Evolutionary conservation across 2,113 vertebrate species (phyloP), one percentile per base, ranked within the genome.

Genomic region (Paramisgurnus dabryanus): DNA sequence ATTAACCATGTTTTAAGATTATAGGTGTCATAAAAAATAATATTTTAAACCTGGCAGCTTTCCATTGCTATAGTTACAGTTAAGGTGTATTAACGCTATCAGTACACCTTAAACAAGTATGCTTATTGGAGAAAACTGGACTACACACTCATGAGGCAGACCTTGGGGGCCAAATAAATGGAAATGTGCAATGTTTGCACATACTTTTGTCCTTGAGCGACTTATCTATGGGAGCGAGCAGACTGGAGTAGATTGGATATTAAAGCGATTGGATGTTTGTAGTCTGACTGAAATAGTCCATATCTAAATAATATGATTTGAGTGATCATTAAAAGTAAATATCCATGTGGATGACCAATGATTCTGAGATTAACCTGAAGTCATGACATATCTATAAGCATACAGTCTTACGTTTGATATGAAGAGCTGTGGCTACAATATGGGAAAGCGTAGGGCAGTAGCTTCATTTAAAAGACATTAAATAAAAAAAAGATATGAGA

Each of bases 191-290:
- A 47, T 80, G 81, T 85, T 83, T 85, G 60, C 75, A 81, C 70
- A 83, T 66, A 69, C 79, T 47, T 47, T 27, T 70, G 76, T 58
- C 82, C 79, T 83, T 85, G 79, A 81, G 50, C 69, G 70, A 64
- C 78, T 85, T 81, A 83, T 85, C 81, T 76, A 27, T 45, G 17
- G 41, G 18, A 77, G 49, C 67, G 57, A 78, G 78, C 45, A 22
- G 69, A 41, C 12, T 78, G 61, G 49, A 60, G n/a, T 43, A 67
- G 43, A 70, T 78, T 74, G 67, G 65, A 79, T 60, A 83, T 78
- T 79, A 58, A 78, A 78, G 68, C 43, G 40, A 68, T 43, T 7
- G 18, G 18, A 55, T 71, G 7, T 77, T 71, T 67, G 39, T 55
- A 65, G 27, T 12, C 13, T 65, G 58, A 34, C 17, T 18, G 3